Conservation (phyloP, 2,113 vertebrate genomes). For the Neodon shergylaensis region DNA sequence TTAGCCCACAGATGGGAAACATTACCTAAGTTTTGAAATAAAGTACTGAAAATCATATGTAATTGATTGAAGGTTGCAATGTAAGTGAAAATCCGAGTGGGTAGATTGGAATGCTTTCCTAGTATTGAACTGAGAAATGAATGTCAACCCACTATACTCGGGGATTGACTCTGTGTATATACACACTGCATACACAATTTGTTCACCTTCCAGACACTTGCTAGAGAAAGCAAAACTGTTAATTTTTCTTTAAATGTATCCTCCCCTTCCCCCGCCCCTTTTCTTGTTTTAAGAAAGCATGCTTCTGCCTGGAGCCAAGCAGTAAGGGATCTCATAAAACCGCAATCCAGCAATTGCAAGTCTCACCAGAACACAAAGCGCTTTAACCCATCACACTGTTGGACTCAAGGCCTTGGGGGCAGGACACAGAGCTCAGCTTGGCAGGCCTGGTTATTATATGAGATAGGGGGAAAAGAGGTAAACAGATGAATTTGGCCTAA, state of each 20-base stretch:
- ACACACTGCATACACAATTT: not conserved
- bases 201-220: conserved; percentile 66
- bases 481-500: conserved; percentile 83
- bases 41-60: not conserved
- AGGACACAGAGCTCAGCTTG: conserved; percentile 66
- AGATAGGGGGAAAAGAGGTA: conserved; percentile 55
- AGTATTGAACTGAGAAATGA: not conserved
- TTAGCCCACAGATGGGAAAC: not conserved
- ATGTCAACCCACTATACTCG: not conserved
- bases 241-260: not conserved
- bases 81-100: not conserved
- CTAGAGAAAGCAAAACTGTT: not conserved
- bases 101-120: not conserved
- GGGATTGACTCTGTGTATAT: no score
- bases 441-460: conserved; percentile 75
- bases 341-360: conserved; percentile 64
- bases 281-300: conserved; percentile 65
- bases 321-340: conserved; percentile 70
- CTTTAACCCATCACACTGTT: conserved; percentile 41
- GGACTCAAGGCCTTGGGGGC: conserved; percentile 63
- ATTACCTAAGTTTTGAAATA: not conserved
- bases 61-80: not conserved
- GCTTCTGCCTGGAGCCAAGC: conserved; percentile 59
- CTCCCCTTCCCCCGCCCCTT: not conserved
- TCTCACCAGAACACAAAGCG: conserved; percentile 73